phyloP scores from a whole-genome alignment of 2,888 invertebrate species.

The Agrilus biguttatus region DNA sequence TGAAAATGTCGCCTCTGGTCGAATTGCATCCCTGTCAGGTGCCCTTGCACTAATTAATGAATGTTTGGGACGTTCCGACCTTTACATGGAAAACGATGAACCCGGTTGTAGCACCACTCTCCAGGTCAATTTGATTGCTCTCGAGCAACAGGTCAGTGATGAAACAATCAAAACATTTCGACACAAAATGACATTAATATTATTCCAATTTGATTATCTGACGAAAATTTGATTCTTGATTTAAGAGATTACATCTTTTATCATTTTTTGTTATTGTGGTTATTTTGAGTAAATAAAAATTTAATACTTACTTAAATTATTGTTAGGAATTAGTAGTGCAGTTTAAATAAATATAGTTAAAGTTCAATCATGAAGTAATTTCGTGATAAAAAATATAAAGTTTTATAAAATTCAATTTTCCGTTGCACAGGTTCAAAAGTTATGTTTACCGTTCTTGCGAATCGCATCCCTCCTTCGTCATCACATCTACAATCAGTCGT shows the following conservation, averaged over 20 bases:
- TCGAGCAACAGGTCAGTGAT: constrained; percentile 29
- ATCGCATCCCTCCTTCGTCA: constrained; percentile 58
- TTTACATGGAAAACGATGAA: constrained; percentile 47
- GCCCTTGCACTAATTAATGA: constrained; percentile 33
- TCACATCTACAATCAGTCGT: constrained; percentile 64
- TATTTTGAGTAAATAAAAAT: no score
- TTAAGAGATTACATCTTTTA: no score
- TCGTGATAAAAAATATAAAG: background rate
- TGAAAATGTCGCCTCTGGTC: constrained; percentile 14
- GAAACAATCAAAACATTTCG: no score
- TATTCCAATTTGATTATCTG: no score
- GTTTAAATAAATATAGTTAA: no score
- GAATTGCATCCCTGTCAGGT: constrained; percentile 26
- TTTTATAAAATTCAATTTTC: constrained; percentile 1
- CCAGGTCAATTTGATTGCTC: constrained; percentile 26
- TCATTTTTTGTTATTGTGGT: no score
- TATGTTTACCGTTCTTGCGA: constrained; percentile 73
- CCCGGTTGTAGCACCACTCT: constrained; percentile 10
- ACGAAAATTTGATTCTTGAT: no score
- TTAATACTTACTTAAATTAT: no score
- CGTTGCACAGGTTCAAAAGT: constrained; percentile 47
- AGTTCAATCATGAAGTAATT: background rate
- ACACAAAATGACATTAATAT: no score
- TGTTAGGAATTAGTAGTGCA: no score
- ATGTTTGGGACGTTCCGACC: constrained; percentile 37